Evolutionary conservation across 2,888 invertebrate species (phyloP).

Genomic region (Heliconius erato): DNA sequence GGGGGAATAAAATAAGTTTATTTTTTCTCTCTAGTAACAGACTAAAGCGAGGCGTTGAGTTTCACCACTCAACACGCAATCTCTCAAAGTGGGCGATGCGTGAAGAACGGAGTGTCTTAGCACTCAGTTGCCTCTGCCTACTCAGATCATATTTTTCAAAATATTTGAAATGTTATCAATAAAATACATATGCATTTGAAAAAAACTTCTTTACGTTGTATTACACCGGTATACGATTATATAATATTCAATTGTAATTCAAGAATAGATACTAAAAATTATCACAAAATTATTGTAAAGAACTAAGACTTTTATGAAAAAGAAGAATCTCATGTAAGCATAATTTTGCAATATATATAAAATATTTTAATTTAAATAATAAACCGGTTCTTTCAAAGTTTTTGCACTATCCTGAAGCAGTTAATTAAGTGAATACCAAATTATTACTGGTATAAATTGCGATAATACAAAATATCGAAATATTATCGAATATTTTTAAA

Average conservation of each 20-base stretch:
- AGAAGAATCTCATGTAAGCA: neutral
- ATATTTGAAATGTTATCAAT: no score
- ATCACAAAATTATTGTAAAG: no score
- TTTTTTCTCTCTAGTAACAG: neutral
- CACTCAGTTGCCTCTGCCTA: no score
- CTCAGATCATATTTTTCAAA: no score
- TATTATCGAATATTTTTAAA: no score
- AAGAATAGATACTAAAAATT: neutral
- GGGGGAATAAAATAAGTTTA: neutral
- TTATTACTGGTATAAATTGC: no score
- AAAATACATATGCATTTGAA: no score
- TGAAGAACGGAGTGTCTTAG: neutral
- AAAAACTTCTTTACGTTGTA: no score
- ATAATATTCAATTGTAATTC: neutral
- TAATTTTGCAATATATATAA: neutral
- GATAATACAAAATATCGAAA: no score
- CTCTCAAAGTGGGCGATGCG: no score
- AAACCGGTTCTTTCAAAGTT: neutral
- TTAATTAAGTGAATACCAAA: no score
- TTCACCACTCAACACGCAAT: neutral
- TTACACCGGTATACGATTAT: slow-evolving; percentile 5
- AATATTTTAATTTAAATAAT: neutral
- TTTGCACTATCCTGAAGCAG: neutral
- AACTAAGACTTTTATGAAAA: neutral
- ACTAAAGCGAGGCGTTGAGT: no score